phyloP scores from a whole-genome alignment of 2,797 vertebrate genomes.

The Acropternis orthonyx region DNA sequence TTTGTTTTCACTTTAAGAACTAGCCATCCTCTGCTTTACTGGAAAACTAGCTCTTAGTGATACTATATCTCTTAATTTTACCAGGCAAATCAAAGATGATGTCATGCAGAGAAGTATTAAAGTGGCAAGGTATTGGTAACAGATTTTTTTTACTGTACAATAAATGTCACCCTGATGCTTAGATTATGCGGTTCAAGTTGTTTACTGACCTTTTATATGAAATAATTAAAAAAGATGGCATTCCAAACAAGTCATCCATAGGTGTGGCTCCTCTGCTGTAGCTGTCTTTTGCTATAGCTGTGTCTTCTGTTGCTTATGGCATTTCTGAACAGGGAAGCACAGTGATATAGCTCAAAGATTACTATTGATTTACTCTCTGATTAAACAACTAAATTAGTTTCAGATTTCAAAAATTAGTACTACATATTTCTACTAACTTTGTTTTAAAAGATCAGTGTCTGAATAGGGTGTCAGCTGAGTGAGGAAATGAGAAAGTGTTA shows the following conservation, averaged over 20 bases:
- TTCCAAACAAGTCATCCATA: background rate
- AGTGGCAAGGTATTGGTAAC: background rate
- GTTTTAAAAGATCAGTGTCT: constrained; percentile 1
- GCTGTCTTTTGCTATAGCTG: background rate
- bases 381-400: background rate
- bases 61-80: background rate
- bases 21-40: background rate
- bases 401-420: background rate
- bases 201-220: background rate
- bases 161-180: background rate
- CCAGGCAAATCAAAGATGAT: background rate
- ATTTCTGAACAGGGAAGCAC: background rate
- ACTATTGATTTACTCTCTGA: background rate
- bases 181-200: background rate
- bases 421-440: background rate
- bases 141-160: background rate
- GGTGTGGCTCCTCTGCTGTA: background rate
- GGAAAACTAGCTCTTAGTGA: background rate
- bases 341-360: background rate
- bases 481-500: background rate
- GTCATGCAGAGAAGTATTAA: background rate
- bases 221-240: background rate
- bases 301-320: background rate
- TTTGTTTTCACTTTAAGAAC: background rate
- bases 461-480: background rate